Evolutionary conservation across 92 coral and sea anemone genomes (phyloP).

Genomic region (Micromussa lordhowensis): DNA sequence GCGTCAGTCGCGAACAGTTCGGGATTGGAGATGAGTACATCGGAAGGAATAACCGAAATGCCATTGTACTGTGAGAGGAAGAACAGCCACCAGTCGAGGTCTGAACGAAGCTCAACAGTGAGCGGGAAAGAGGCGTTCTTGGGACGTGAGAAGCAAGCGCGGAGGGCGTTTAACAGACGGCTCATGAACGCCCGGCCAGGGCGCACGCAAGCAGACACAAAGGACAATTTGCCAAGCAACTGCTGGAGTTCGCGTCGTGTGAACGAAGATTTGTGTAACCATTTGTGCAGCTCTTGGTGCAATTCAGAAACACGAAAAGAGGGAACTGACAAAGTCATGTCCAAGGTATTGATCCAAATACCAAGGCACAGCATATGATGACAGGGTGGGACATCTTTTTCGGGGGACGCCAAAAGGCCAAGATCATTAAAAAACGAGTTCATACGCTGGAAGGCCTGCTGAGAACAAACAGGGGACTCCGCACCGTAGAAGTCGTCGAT

Average conservation of each 20-base stretch:
- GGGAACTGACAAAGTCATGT: slow-evolving; percentile 64
- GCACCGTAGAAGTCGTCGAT: slow-evolving; percentile 62
- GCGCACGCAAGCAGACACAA: slow-evolving; percentile 56
- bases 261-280: slow-evolving; percentile 39
- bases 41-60: slow-evolving; percentile 53
- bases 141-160: not conserved
- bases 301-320: slow-evolving; percentile 46
- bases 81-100: slow-evolving; percentile 65
- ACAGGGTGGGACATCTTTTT: slow-evolving; percentile 60
- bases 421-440: slow-evolving; percentile 52
- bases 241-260: slow-evolving; percentile 41
- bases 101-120: slow-evolving; percentile 18
- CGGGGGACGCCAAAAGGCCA: slow-evolving; percentile 48
- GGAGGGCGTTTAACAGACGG: slow-evolving; percentile 45
- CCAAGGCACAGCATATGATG: slow-evolving; percentile 60
- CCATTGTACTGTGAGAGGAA: slow-evolving; percentile 58
- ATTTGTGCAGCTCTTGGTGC: slow-evolving; percentile 29
- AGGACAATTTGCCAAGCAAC: slow-evolving; percentile 47
- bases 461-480: slow-evolving; percentile 31
- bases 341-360: slow-evolving; percentile 35
- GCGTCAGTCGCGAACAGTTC: slow-evolving; percentile 60
- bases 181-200: slow-evolving; percentile 58
- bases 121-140: not conserved
- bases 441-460: slow-evolving; percentile 30
- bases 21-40: slow-evolving; percentile 36